A percentile compares a stretch with the other conserved stretches of the same genome.
phyloP scores from a whole-genome alignment of 2,113 vertebrate genomes.

The Silurus asotus region DNA sequence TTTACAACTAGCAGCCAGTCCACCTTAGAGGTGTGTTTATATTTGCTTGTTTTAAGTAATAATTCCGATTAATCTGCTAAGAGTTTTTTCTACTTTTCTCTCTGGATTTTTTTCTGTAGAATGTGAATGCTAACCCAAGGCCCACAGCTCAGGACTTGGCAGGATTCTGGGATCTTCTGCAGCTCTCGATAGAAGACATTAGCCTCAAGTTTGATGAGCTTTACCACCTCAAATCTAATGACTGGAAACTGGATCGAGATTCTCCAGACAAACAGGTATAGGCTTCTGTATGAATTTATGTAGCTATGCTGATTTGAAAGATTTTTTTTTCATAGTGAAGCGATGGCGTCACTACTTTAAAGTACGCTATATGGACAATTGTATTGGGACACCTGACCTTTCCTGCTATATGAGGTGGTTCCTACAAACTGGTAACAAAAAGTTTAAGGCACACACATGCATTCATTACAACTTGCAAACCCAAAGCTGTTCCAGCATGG shows the following conservation, averaged over 20 bases:
- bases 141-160: conserved; percentile 96
- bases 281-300: too few species aligned
- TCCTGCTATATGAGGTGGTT: too few species aligned
- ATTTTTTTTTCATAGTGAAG: neutral
- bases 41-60: neutral
- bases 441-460: too few species aligned
- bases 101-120: conserved; percentile 68
- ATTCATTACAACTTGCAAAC: too few species aligned
- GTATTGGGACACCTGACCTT: too few species aligned
- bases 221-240: conserved; percentile 96
- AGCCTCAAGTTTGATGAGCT: conserved; percentile 99
- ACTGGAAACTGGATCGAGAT: conserved; percentile 85
- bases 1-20: too few species aligned
- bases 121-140: conserved; percentile 89
- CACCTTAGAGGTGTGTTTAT: neutral
- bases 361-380: neutral
- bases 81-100: neutral
- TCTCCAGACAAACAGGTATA: conserved; percentile 85
- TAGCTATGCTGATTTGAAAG: neutral
- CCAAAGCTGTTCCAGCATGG: too few species aligned
- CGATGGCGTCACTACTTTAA: neutral
- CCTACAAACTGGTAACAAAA: too few species aligned
- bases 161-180: conserved; percentile 98
- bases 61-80: neutral
- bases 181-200: conserved; percentile 99